These are phyloP conservation scores for Grammomys surdaster DNA, from an alignment of 2,113 vertebrate genomes.

Conservation along the genomic window DNA sequence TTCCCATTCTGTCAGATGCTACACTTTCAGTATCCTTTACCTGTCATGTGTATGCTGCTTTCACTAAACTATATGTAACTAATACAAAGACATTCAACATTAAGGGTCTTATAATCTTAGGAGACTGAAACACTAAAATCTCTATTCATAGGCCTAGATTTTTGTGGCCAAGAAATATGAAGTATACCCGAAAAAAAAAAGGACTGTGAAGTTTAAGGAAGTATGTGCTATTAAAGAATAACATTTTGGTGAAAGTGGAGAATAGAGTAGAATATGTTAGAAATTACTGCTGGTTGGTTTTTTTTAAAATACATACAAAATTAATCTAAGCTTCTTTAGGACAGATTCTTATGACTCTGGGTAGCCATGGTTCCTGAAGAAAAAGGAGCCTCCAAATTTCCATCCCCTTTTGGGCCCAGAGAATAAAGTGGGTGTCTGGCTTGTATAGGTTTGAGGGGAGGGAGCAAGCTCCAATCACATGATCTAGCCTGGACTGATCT, in stretches of 20 bases:
- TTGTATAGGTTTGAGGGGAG: background rate
- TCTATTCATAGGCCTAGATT: background rate
- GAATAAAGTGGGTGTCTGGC: background rate
- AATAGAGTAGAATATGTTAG: background rate
- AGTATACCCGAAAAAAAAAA: background rate
- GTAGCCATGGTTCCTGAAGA: background rate
- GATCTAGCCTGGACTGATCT: background rate
- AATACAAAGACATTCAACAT: background rate
- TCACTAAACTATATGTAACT: background rate
- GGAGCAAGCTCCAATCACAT: background rate
- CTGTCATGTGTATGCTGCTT: background rate
- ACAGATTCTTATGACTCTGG: background rate
- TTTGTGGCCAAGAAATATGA: background rate
- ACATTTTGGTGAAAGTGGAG: background rate
- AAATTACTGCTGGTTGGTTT: background rate
- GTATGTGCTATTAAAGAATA: background rate
- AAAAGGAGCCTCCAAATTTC: background rate
- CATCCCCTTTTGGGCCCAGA: background rate
- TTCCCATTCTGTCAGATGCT: background rate
- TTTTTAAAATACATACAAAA: background rate
- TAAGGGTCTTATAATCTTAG: background rate
- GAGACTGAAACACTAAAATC: background rate
- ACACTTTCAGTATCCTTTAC: background rate
- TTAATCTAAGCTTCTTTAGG: background rate
- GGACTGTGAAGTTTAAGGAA: background rate